Base-by-base conservation (phyloP, 2,797 vertebrate species). In the Epinephelus coioides region DNA sequence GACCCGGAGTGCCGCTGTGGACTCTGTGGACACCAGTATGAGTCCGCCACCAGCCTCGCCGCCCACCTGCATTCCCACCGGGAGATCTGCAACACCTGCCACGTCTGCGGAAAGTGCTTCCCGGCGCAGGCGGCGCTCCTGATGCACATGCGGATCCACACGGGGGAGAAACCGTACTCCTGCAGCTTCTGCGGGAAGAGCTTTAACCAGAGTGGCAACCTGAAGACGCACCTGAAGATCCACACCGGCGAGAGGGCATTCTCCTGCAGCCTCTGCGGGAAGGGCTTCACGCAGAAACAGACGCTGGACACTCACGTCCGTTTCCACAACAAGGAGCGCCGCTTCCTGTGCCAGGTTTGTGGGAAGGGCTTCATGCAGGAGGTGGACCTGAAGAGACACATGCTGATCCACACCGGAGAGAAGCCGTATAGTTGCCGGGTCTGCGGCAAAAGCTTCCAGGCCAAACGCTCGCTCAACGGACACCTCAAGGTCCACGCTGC, bases 331-430 rank as follows among this genome's bases (percentile, higher is more conserved):
- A 91, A 92, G 49, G 92, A 93, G 80, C 46, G 90, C 0, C 84
- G 82, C 40, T 93, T 87, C 80, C 69, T 91, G 64, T 90, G 88
- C 3, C 92, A 91, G 88, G 88, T 92, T 0, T 93, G 92, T 0
- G 91, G 91, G 4, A 93, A 93, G n/a, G 91, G 92, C 69, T 92
- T 92, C 84, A 91, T 92, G 82, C 91, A 92, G 87, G 84, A 87
- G 1, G 87, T 91, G 53, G 92, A 92, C 79, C 85, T 92, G 62
- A 91, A 91, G 71, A 86, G 91, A 68, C 92, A 93, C 69, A 84
- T 91, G 12, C 83, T 92, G 61, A 85, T 90, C 27, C 92, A 93
- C 84, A 92, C 92, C 0, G 92, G 92, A 0, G 91, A 91, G 76
- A 93, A 90, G 53, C 91, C 92, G 0, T 92, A 90, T 71, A 19